These are phyloP conservation scores for Acanthochromis polyacanthus DNA, from an alignment of 2,113 vertebrate genomes.

Conservation along the genomic window DNA sequence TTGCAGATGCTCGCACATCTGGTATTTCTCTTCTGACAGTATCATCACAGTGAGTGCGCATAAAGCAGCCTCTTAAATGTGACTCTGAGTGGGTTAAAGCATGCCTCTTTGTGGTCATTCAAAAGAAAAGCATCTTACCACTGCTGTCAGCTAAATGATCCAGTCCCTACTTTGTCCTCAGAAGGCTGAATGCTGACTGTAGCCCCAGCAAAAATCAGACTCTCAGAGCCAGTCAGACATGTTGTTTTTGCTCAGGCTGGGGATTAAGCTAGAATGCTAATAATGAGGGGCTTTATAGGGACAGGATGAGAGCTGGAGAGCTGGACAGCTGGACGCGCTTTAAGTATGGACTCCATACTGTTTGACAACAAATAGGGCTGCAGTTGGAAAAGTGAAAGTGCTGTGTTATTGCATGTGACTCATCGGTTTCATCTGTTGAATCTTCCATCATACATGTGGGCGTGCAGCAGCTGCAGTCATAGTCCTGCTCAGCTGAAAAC, in stretches of 20 bases:
- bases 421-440: conserved; percentile 74
- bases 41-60: conserved; percentile 6
- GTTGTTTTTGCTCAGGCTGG: conserved; percentile 66
- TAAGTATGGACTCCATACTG: conserved; percentile 71
- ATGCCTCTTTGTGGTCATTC: conserved; percentile 24
- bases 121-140: background rate
- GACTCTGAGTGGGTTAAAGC: conserved; percentile 17
- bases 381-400: conserved; percentile 39
- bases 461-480: conserved; percentile 66
- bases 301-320: conserved; percentile 58
- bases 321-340: conserved; percentile 67
- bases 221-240: conserved; percentile 58
- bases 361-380: conserved; percentile 69
- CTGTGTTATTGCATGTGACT: conserved; percentile 71
- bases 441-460: conserved; percentile 74
- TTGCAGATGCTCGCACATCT: conserved; percentile 13
- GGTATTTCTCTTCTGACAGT: conserved; percentile 18
- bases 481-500: conserved; percentile 58
- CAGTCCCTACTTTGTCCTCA: conserved; percentile 23
- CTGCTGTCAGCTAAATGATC: conserved; percentile 12
- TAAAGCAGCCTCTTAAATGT: conserved; percentile 6
- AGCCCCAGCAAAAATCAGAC: conserved; percentile 48
- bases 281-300: conserved; percentile 70
- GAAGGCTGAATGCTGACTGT: conserved; percentile 55
- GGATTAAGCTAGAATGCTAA: conserved; percentile 79